Conservation (phyloP, 2,888 invertebrate species). For the Cataglyphis altisquamis region DNA sequence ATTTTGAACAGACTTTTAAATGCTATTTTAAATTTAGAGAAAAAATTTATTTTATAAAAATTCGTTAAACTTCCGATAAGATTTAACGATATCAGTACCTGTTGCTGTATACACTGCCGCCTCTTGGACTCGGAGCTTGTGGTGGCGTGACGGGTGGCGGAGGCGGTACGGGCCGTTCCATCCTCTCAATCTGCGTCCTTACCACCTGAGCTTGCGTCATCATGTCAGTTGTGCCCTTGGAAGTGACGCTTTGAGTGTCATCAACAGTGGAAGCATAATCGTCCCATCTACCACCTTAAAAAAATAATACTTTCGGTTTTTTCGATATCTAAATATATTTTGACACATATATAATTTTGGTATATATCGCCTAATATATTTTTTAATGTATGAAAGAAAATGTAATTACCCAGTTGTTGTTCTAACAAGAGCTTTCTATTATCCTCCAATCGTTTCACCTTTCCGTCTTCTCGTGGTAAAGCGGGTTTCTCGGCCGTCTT, state of each 20-base stretch:
- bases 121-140: constrained; percentile 85
- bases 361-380: background rate
- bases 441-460: constrained; percentile 94
- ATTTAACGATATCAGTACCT: constrained; percentile 77
- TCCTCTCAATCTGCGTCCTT: constrained; percentile 88
- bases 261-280: constrained; percentile 85
- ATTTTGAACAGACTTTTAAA: background rate
- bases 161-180: constrained; percentile 87
- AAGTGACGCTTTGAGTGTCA: constrained; percentile 84
- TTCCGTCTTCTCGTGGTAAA: constrained; percentile 88
- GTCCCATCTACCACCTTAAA: constrained; percentile 84
- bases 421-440: constrained; percentile 94
- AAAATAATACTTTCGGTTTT: background rate
- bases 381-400: background rate
- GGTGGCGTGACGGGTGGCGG: constrained; percentile 88
- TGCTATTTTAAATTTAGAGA: background rate
- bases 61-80: background rate
- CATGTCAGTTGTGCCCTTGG: constrained; percentile 85
- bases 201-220: constrained; percentile 86
- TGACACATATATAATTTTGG: background rate
- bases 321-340: background rate
- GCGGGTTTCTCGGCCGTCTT: constrained; percentile 91
- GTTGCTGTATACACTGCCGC: constrained; percentile 86
- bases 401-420: constrained; percentile 90
- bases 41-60: background rate